phyloP scores from a whole-genome alignment of 2,888 invertebrate genomes.

The Melieria crassipennis region DNA sequence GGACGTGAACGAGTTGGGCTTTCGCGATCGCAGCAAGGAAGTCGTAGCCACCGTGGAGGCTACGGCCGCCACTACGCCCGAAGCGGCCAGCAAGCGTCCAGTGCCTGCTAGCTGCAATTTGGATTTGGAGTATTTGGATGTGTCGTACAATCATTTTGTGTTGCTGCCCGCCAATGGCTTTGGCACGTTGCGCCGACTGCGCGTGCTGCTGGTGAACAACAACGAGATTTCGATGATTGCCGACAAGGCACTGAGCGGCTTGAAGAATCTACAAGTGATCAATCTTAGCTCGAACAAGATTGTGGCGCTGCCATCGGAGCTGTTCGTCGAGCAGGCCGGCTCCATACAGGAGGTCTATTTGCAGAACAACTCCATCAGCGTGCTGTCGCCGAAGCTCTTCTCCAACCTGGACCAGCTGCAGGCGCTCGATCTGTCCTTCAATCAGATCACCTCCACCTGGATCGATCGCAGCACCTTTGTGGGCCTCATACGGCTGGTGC shows the following conservation, averaged over 20 bases:
- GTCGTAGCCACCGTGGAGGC: conserved; percentile 36
- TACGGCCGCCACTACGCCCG: conserved; percentile 42
- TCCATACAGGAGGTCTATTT: conserved; percentile 88
- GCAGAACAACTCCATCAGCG: conserved; percentile 90
- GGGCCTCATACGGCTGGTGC: conserved; percentile 86
- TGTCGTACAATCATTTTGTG: conserved; percentile 86
- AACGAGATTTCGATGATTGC: conserved; percentile 91
- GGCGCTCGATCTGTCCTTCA: conserved; percentile 84
- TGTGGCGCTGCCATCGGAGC: conserved; percentile 84
- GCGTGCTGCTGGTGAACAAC: conserved; percentile 83
- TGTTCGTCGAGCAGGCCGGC: conserved; percentile 82
- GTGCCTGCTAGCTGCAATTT: conserved; percentile 70
- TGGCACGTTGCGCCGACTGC: conserved; percentile 79
- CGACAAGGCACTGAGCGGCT: conserved; percentile 82
- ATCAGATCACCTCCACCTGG: conserved; percentile 88
- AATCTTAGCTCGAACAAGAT: conserved; percentile 92
- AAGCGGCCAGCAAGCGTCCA: conserved; percentile 18
- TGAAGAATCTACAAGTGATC: conserved; percentile 83
- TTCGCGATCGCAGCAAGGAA: conserved; percentile 72
- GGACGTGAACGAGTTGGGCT: conserved; percentile 87
- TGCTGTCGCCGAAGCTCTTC: conserved; percentile 85
- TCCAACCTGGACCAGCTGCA: conserved; percentile 84
- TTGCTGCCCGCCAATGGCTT: conserved; percentile 85
- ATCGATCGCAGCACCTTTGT: conserved; percentile 86
- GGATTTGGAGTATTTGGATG: conserved; percentile 84